Evolutionary conservation across 2,888 invertebrate genomes (phyloP).

Genomic region (Galerucella pusilla): DNA sequence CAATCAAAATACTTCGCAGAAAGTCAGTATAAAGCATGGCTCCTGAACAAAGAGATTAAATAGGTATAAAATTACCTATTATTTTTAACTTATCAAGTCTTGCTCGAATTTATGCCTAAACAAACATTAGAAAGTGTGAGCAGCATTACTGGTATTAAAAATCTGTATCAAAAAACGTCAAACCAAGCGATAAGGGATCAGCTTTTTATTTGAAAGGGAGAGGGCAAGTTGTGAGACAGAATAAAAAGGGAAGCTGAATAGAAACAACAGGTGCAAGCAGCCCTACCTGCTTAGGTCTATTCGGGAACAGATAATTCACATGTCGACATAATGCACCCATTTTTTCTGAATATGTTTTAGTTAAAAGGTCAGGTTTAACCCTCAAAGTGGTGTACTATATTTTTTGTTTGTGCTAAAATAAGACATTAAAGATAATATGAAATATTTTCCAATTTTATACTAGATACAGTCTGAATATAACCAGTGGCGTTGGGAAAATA

Average conservation of each 20-base stretch:
- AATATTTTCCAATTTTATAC: too few species aligned
- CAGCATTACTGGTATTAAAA: conserved; percentile 34
- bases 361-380: conserved; percentile 8
- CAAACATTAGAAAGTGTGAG: conserved; percentile 33
- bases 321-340: conserved; percentile 52
- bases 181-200: conserved; percentile 33
- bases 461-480: too few species aligned
- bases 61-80: conserved; percentile 20
- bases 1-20: not conserved
- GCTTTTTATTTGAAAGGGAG: conserved; percentile 31
- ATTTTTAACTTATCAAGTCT: conserved; percentile 10
- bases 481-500: too few species aligned
- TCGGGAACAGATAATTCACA: conserved; percentile 59
- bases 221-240: conserved; percentile 29
- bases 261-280: conserved; percentile 62
- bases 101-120: conserved; percentile 26
- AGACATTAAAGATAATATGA: too few species aligned
- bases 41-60: conserved; percentile 5
- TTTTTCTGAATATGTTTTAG: conserved; percentile 1
- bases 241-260: conserved; percentile 51
- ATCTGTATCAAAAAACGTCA: conserved; percentile 33
- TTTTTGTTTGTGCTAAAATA: too few species aligned
- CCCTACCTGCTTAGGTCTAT: conserved; percentile 58
- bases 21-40: not conserved
- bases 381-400: too few species aligned